Percentiles rank a stretch among this genome's conserved stretches.
Conservation (phyloP, 2,113 vertebrate species). For the Bubo blakistoni region DNA sequence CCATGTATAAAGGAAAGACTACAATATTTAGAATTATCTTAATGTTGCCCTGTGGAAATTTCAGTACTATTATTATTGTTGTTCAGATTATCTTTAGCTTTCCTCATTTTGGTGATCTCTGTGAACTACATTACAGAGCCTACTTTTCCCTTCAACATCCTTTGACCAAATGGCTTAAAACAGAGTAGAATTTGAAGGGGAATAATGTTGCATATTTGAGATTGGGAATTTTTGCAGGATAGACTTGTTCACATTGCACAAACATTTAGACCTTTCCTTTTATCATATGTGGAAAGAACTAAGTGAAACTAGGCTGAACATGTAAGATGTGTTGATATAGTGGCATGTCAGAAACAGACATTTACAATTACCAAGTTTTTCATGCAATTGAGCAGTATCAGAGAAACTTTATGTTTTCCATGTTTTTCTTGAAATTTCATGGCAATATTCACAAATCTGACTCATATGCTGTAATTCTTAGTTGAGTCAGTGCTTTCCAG, state of each 20-base stretch:
- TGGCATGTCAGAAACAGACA: not conserved
- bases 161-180: not conserved
- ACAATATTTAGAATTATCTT: not conserved
- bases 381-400: not conserved
- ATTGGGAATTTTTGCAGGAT: not conserved
- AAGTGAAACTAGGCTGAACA: not conserved
- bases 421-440: conserved; percentile 43
- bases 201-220: not conserved
- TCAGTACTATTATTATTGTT: not conserved
- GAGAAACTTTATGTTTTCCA: not conserved
- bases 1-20: not conserved
- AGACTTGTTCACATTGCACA: not conserved
- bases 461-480: conserved; percentile 30
- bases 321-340: not conserved
- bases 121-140: not conserved
- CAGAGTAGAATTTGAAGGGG: not conserved
- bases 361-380: conserved; percentile 6
- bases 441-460: conserved; percentile 28
- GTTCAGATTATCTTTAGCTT: not conserved
- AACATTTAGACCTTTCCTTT: not conserved
- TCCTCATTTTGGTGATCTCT: not conserved
- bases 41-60: not conserved
- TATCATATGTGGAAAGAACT: not conserved
- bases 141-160: not conserved
- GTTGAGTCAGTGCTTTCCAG: conserved; percentile 28